phyloP scores from a whole-genome alignment of 2,113 vertebrate species.

The Corythornis cristatus region DNA sequence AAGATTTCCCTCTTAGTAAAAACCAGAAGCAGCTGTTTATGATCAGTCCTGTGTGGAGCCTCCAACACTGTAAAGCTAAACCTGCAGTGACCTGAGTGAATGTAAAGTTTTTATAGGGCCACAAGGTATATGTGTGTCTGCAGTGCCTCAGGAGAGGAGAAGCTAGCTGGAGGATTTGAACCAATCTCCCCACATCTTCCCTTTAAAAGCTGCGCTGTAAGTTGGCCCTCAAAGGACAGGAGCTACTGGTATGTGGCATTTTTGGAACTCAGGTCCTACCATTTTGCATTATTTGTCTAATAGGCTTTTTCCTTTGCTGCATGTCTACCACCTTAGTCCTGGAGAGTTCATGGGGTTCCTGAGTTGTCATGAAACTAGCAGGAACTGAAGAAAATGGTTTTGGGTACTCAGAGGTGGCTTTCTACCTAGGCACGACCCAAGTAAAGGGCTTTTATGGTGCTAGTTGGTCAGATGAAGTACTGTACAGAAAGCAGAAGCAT shows the following conservation, averaged over 20 bases:
- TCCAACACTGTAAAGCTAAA: conserved; percentile 46
- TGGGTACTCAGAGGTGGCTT: neutral
- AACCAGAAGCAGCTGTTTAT: conserved; percentile 67
- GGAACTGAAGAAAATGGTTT: neutral
- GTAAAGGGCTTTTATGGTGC: neutral
- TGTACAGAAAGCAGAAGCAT: neutral
- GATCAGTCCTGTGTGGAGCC: conserved; percentile 44
- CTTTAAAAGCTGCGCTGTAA: neutral
- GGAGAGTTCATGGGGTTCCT: neutral
- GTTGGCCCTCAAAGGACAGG: neutral
- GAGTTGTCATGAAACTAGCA: neutral
- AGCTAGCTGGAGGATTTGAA: neutral
- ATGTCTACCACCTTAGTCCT: neutral
- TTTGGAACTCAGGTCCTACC: neutral
- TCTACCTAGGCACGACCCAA: neutral
- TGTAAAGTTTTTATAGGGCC: conserved; percentile 21
- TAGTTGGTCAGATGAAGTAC: neutral
- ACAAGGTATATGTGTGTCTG: neutral
- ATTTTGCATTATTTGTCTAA: neutral
- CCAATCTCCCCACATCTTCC: neutral
- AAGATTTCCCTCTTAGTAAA: conserved; percentile 26
- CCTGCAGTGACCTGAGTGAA: conserved; percentile 33
- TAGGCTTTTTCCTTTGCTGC: neutral
- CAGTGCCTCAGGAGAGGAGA: neutral
- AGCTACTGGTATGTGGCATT: neutral